Evolutionary conservation across 2,113 vertebrate genomes (phyloP), one percentile per base, ranked within the genome.

Genomic region (Perca schrenkii): DNA sequence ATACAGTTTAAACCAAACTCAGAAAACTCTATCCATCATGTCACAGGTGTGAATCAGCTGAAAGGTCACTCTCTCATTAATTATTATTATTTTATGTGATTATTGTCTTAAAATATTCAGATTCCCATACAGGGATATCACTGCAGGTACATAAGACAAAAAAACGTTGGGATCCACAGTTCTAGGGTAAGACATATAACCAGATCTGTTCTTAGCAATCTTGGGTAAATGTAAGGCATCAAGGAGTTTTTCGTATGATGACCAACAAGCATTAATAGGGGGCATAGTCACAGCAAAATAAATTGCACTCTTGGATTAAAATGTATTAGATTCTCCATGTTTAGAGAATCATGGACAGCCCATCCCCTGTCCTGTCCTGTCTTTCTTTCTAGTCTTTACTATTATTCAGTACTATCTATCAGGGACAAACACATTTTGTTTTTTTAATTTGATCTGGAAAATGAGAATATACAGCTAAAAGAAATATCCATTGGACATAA

Each of bases 1-100:
- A 83, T 34, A 1, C n/a, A 52, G 36, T 53, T 60, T 31, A 74
- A 60, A 50, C 11, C 12, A 50, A 74, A 73, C n/a, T 25, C 15
- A 36, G 28, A 21, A 22, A 74, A 46, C 31, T 54, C 3, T 15
- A 19, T 46, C 13, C 34, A 31, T 46, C 28, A 50, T 60, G 43
- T 34, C 6, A 66, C 34, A 8, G 50, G 19, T 58, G 31, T n/a
- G 13, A 25, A 36, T 58, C 22, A 58, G 21, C 13, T 46, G 25
- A 67, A 68, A 3, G 17, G 14, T 56, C 31, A 70, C 3, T 16
- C 16, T 47, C 8, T 68, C 6, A 40, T 25, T 36, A 73, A 1
- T 40, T 31, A 31, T 31, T 31, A 4, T 4, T 31, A 31, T 58
- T 67, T n/a, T 11, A 6, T 53, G 19, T 31, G 46, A 16, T 63